Base-by-base conservation (phyloP, 2,888 invertebrate genomes). In the Pterobdella sp. region DNA sequence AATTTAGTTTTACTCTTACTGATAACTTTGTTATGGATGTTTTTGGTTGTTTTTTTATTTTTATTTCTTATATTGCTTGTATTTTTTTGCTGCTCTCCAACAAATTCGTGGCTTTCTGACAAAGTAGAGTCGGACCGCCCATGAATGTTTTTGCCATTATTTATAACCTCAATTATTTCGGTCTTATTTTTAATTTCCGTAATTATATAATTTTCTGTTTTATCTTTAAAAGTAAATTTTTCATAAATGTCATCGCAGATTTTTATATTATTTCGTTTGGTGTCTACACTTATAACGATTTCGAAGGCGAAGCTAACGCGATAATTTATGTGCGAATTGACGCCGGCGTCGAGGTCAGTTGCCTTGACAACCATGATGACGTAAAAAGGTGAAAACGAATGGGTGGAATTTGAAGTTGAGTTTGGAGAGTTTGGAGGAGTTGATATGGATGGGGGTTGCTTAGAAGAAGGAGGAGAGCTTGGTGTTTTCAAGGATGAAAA, bases 311-410 rank as follows among this genome's bases (percentile, higher is more conserved):
- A 22, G n/a, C 60, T 56, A 22, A 56, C 60, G 26, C 60, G 7
- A n/a, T 56, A 56, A 22, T 14, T 14, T 56, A 56, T 56, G 4
- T 26, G 60, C 3, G 60, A 56, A n/a, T 56, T 56, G 60, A 22
- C 60, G 60, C 60, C 60, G 26, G 26, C 3, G 60, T 56, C 60
- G n/a, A 22, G 60, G 60, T 56, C 60, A 14, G 14, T 56, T 22
- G 60, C 60, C 60, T 56, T 56, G 60, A 56, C n/a, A 7, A 56
- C n/a, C 60, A 56, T 56, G 7, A 56, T 4, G n/a, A 56, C n/a
- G 60, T 56, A 56, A 56, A 26, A 56, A 14, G 42, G 42, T 42
- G 42, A 14, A 42, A 42, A 42, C 10, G 18, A 14, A 18, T 7
- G 42, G 42, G 42, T 42, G 42, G 42, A 42, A 42, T 7, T 42